Evolutionary conservation across 1,140 invertebrate genomes (phyloP).

Genomic region (Drosophila fuyamai): DNA sequence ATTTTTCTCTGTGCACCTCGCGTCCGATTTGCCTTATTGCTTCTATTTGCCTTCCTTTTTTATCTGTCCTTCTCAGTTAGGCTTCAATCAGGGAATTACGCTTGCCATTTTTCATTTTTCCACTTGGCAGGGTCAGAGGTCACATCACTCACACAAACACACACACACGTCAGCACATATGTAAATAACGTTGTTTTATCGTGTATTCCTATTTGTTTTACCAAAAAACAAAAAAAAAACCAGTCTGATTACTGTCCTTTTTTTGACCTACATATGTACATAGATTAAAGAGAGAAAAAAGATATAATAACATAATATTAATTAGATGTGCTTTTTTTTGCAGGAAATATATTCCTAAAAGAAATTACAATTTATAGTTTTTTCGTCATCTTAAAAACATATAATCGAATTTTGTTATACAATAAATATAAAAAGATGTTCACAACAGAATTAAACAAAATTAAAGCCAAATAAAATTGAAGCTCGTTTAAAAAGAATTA

Average conservation of each 20-base stretch:
- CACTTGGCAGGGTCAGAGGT: slow-evolving; percentile 47
- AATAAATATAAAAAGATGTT: too few species aligned
- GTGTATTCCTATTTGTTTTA: slow-evolving; percentile 27
- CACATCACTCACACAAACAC: slow-evolving; percentile 21
- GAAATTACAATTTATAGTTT: neutral
- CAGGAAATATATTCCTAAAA: neutral
- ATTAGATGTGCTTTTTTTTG: slow-evolving; percentile 21
- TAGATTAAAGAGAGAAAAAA: slow-evolving; percentile 13
- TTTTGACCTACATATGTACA: slow-evolving; percentile 9
- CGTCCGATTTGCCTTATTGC: slow-evolving; percentile 18
- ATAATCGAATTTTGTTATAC: too few species aligned
- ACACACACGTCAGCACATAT: slow-evolving; percentile 15
- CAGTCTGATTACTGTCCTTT: slow-evolving; percentile 21
- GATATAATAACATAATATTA: slow-evolving; percentile 23
- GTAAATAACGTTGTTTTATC: slow-evolving; percentile 43
- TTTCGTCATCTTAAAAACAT: too few species aligned
- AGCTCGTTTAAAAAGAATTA: neutral
- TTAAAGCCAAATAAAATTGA: neutral
- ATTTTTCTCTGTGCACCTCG: neutral
- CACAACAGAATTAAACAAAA: too few species aligned
- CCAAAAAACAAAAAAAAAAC: neutral
- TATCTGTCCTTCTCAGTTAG: slow-evolving; percentile 24
- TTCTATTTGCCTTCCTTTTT: slow-evolving; percentile 10
- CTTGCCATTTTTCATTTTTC: slow-evolving; percentile 41
- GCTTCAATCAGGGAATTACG: slow-evolving; percentile 47